Base-by-base conservation (phyloP, 2,888 invertebrate species). In the Temnothorax unifasciatus region DNA sequence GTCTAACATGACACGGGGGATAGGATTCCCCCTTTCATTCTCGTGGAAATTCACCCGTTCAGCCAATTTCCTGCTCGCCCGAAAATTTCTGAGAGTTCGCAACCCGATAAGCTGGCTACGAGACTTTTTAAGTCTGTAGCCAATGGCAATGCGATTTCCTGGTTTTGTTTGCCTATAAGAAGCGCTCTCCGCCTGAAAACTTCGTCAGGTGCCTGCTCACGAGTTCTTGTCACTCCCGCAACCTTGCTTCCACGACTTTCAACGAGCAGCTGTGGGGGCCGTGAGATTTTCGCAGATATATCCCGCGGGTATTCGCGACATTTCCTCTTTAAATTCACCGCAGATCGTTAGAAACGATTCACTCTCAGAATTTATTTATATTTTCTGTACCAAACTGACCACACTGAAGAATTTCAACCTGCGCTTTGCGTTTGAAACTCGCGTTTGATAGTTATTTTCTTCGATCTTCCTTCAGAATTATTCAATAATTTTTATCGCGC, bases 211-310 rank as follows among this genome's bases (percentile, higher is more conserved):
- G 75, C 52, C 50, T 73, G 34, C 34, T 73, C 41, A 38, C 57
- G 44, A 69, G 71, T 87, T 85, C 81, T 73, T 64, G 75, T 73
- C 54, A 50, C 38, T 63, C 29, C 44, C 77, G 61, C 61, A 59
- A 54, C 64, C 74, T 34, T 68, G 74, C 74, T 63, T 75, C 76
- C 59, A 38, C 44, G 84, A 86, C 88, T 88, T 85, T 59, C 71
- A 59, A 74, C 84, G 79, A 66, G 86, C 88, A 88, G 86, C 85
- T 88, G 88, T 63, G 41, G 38, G 52, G 11, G 15, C 69, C 73
- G 71, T 68, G 82, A 88, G 87, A 88, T 83, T 88, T 84, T 88
- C 87, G 85, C 87, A 88, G 88, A 87, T 84, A 87, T 84, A 88
- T 77, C 59, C 63, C 47, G 76, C 69, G 75, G 71, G 86, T 63